Conservation (phyloP, 1,140 invertebrate genomes). For the Phortica variegata region DNA sequence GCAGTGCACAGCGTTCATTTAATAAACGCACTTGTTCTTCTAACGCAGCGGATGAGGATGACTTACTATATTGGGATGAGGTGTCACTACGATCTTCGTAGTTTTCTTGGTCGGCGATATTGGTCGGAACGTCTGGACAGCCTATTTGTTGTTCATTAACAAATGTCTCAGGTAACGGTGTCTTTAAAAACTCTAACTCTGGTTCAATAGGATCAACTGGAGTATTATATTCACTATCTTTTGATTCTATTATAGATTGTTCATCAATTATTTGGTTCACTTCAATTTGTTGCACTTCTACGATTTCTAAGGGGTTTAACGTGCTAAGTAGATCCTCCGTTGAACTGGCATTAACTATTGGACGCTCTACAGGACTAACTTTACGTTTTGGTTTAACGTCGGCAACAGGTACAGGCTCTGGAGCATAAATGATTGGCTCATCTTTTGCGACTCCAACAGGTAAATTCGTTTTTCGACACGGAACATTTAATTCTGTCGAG, state of each 20-base stretch:
- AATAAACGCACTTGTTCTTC: slow-evolving; percentile 34
- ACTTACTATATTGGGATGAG: slow-evolving; percentile 52
- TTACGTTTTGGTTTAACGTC: slow-evolving; percentile 14
- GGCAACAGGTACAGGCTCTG: slow-evolving; percentile 44
- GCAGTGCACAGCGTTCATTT: slow-evolving; percentile 38
- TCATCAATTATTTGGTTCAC: slow-evolving; percentile 20
- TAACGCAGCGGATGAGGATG: slow-evolving; percentile 33
- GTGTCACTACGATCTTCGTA: slow-evolving; percentile 47
- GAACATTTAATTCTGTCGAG: slow-evolving; percentile 70
- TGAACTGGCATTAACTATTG: slow-evolving; percentile 33
- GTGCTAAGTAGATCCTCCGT: slow-evolving; percentile 37
- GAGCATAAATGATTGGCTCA: slow-evolving; percentile 59
- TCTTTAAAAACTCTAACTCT: slow-evolving; percentile 43
- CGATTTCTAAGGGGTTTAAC: slow-evolving; percentile 19
- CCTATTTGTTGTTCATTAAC: neutral
- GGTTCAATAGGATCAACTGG: slow-evolving; percentile 43
- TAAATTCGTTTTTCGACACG: slow-evolving; percentile 11
- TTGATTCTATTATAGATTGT: slow-evolving; percentile 1
- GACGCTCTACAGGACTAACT: slow-evolving; percentile 27
- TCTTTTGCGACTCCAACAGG: slow-evolving; percentile 20
- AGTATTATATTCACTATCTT: neutral
- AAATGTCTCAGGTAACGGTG: slow-evolving; percentile 29
- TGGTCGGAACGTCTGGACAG: neutral
- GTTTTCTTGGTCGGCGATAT: slow-evolving; percentile 16
- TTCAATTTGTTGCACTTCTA: slow-evolving; percentile 28